These are phyloP conservation scores for Coptotermes formosanus DNA, from an alignment of 1,140 invertebrate species.

Conservation along the genomic window DNA sequence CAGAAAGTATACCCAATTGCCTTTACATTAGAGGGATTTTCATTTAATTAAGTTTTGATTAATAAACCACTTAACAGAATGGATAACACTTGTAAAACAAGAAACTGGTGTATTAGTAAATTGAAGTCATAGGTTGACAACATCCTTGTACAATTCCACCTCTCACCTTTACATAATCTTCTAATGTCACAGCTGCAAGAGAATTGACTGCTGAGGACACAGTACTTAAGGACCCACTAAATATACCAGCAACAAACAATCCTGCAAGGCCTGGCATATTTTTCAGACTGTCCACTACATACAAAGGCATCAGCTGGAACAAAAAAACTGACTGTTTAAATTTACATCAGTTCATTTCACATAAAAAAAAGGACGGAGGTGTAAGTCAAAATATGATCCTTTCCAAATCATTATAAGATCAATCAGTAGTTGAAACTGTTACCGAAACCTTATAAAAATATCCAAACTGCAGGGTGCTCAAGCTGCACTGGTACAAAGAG, in stretches of 20 bases:
- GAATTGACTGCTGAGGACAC: slow-evolving; percentile 84
- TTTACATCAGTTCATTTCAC: no score
- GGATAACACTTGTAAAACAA: neutral
- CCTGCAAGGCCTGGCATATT: slow-evolving; percentile 70
- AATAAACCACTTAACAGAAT: neutral
- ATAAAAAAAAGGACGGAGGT: no score
- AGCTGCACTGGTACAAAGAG: no score
- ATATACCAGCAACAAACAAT: slow-evolving; percentile 79
- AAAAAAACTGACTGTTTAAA: neutral
- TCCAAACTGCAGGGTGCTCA: no score
- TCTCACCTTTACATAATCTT: slow-evolving; percentile 70
- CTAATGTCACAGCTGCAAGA: slow-evolving; percentile 80
- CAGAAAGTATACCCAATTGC: no score
- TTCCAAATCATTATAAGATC: no score
- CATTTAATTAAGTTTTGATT: no score
- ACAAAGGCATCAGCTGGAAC: slow-evolving; percentile 69
- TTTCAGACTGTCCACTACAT: slow-evolving; percentile 73
- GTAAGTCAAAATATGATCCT: no score
- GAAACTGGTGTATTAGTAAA: neutral
- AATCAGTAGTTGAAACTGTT: no score
- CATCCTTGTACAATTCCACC: neutral
- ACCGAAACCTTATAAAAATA: no score
- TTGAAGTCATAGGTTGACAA: neutral
- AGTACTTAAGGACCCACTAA: slow-evolving; percentile 81
- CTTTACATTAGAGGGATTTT: no score